Conservation (phyloP, 2,113 vertebrate species). For the Tringa solitaria region DNA sequence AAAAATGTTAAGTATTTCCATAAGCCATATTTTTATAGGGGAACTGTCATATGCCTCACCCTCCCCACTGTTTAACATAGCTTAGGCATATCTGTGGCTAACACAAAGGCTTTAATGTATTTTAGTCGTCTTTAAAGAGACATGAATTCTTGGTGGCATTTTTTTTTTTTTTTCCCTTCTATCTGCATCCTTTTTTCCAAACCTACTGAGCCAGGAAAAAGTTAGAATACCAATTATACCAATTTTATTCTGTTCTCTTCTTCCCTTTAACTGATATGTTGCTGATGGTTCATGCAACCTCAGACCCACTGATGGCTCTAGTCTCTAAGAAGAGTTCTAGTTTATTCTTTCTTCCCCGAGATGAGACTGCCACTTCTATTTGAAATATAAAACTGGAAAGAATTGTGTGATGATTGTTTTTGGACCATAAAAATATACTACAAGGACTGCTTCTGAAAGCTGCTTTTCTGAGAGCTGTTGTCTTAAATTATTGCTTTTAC, state of each 20-base stretch:
- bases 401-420: background rate
- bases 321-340: background rate
- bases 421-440: background rate
- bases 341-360: background rate
- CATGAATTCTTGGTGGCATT: background rate
- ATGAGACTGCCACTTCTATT: background rate
- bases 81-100: background rate
- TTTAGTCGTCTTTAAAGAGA: background rate
- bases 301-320: background rate
- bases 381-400: background rate
- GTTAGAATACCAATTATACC: background rate
- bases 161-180: background rate
- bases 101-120: background rate
- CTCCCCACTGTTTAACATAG: background rate
- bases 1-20: background rate
- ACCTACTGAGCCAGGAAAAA: background rate
- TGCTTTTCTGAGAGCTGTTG: background rate
- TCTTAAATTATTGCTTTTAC: background rate
- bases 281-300: background rate
- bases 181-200: background rate
- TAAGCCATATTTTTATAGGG: background rate
- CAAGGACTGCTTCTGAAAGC: background rate
- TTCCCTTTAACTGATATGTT: background rate
- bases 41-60: background rate
- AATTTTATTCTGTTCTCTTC: background rate